Percentiles rank a stretch among this genome's conserved stretches.
phyloP scores from a whole-genome alignment of 2,797 vertebrate species.

The Hydrolagus colliei region DNA sequence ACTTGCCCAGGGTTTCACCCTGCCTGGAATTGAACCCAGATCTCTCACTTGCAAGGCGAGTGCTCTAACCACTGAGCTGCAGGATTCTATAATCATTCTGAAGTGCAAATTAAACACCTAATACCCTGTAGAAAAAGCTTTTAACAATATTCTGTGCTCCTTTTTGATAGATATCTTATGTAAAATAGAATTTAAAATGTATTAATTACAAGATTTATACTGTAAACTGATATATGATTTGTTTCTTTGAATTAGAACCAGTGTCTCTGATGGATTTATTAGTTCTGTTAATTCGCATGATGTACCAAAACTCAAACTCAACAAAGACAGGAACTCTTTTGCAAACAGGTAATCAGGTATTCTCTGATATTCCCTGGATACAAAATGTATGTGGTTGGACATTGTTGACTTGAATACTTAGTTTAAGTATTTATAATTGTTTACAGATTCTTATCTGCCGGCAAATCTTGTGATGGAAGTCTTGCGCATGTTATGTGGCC shows the following conservation, averaged over 20 bases:
- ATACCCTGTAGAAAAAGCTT: neutral
- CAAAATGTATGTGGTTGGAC: neutral
- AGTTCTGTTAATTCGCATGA: conserved; percentile 70
- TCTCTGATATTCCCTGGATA: neutral
- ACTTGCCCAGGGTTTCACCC: no score
- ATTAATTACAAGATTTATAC: neutral
- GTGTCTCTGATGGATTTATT: conserved; percentile 70
- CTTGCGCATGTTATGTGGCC: conserved; percentile 76
- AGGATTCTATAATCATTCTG: no score
- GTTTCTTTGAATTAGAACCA: conserved; percentile 48
- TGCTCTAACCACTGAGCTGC: no score
- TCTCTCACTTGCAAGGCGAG: no score
- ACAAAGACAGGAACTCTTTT: conserved; percentile 39
- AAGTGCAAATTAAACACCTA: neutral
- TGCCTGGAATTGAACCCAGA: no score
- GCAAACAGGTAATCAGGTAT: conserved; percentile 62
- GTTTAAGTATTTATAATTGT: conserved; percentile 9
- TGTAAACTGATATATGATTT: neutral
- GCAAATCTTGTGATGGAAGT: conserved; percentile 73
- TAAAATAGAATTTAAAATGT: neutral
- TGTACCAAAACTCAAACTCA: conserved; percentile 70
- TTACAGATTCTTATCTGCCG: conserved; percentile 70
- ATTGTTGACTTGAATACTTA: conserved; percentile 1
- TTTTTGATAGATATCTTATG: neutral
- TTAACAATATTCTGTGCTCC: neutral